Base-by-base conservation (phyloP, 2,888 invertebrate genomes). In the Chrysolina oricalcia region DNA sequence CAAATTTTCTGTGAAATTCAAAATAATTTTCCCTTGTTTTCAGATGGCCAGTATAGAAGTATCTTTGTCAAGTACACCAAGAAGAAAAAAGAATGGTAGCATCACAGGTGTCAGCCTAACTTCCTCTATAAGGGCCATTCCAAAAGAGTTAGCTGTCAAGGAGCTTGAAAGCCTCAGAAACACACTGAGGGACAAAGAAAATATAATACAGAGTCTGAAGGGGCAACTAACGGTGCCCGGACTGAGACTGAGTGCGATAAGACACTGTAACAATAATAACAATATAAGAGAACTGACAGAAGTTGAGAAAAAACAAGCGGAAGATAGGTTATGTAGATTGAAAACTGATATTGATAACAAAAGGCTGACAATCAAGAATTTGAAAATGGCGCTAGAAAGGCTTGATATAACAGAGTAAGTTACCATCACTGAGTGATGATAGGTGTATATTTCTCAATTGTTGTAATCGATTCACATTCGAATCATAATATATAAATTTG, bases 391-490 rank as follows among this genome's bases (percentile, higher is more conserved):
- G 0, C 90, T 97, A 23, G 96, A 96, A 83, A 92, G 95, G 83
- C 91, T 96, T 13, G 96, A 96, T 85, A 95, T 96, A 63, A 96
- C 96, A 40, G 97, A 96, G 96, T 97, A 89, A 93, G 94, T 90
- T 4, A n/a, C n/a, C 46, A 46, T 46, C 8, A 6, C 8, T 35
- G 35, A 35, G 35, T 35, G 35, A 8, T 35, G 27, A 5, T 27
- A 27, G 27, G 5, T 27, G 5, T 27, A 27, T 27, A 2, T 3
- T 27, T 27, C 27, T 5, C 5, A 3, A 27, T 27, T 27, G 27
- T 8, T 35, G 35, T 35, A 35, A 35, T 35, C 35, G 8, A 35
- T 35, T 35, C 8, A 8, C 8, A 35, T 35, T 35, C 8, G 35
- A 8, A 8, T 0, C 35, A 6, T 35, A 46, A 63, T 17, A 69